These are phyloP conservation scores for Quadroppia sp. DNA, from an alignment of 2,888 invertebrate species.

Conservation along the genomic window DNA sequence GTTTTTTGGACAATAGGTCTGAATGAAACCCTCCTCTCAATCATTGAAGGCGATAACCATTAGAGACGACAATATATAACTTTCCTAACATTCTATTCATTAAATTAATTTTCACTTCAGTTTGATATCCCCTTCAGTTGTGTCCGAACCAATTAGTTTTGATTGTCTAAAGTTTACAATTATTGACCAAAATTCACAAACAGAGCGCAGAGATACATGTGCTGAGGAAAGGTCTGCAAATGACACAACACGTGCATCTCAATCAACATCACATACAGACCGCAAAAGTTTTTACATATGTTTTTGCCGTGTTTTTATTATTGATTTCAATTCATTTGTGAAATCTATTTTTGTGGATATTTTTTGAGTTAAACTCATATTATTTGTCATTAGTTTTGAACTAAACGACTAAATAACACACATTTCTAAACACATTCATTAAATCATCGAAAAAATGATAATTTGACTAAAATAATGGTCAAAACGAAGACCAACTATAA, in stretches of 20 bases:
- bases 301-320: conserved; percentile 6
- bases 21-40: not conserved
- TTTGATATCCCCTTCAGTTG: not conserved
- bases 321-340: not conserved
- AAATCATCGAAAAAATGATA: conserved; percentile 20
- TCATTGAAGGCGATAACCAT: not conserved
- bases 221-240: not conserved
- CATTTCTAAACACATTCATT: not conserved
- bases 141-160: conserved; percentile 15
- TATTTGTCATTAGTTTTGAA: not conserved
- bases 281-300: not conserved
- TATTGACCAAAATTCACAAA: not conserved
- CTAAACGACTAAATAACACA: conserved; percentile 1
- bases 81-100: not conserved
- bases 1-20: not conserved
- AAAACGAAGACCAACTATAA: not conserved
- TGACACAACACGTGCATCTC: conserved; percentile 15
- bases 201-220: not conserved
- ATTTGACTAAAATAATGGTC: conserved; percentile 28
- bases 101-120: conserved; percentile 20
- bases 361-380: conserved; percentile 17
- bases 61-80: conserved; percentile 7
- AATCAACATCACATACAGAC: conserved; percentile 7
- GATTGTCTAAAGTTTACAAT: not conserved
- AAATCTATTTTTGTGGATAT: not conserved